A percentile compares a stretch with the other conserved stretches of the same genome.
Conservation (phyloP, 2,113 vertebrate species). For the Donacobius atricapilla region DNA sequence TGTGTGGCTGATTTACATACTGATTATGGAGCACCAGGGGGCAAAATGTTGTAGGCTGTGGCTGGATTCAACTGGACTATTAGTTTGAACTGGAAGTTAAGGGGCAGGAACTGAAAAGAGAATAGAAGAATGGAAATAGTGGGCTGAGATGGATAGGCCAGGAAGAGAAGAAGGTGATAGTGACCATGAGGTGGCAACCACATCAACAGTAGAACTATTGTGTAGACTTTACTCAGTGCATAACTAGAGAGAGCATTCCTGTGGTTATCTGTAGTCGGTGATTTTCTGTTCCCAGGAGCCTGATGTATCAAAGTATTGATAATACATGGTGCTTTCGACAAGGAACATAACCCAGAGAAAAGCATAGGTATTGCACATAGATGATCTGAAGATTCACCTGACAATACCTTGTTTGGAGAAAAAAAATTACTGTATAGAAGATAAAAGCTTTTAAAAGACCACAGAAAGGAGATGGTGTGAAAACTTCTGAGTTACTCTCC, state of each 20-base stretch:
- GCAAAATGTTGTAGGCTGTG: not conserved
- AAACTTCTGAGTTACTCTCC: not conserved
- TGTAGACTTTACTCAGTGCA: not conserved
- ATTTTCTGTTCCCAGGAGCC: not conserved
- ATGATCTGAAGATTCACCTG: not conserved
- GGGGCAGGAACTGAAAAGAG: not conserved
- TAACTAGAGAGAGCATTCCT: not conserved
- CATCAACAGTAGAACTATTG: not conserved
- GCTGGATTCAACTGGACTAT: not conserved
- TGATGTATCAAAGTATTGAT: not conserved
- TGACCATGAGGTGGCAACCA: not conserved
- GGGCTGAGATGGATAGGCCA: not conserved
- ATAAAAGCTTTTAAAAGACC: not conserved
- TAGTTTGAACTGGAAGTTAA: not conserved
- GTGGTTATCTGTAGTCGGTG: not conserved
- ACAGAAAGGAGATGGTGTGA: not conserved
- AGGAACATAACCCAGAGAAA: not conserved
- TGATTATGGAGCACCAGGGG: not conserved
- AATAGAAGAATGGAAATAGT: not conserved
- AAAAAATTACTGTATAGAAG: not conserved
- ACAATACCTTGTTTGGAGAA: not conserved
- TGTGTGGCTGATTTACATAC: not conserved
- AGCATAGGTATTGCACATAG: not conserved
- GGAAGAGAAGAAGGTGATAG: not conserved
- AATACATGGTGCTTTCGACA: not conserved